A percentile compares a stretch with the other conserved stretches of the same genome.
Conservation (phyloP, 1,140 invertebrate species). For the Magallana angulata region DNA sequence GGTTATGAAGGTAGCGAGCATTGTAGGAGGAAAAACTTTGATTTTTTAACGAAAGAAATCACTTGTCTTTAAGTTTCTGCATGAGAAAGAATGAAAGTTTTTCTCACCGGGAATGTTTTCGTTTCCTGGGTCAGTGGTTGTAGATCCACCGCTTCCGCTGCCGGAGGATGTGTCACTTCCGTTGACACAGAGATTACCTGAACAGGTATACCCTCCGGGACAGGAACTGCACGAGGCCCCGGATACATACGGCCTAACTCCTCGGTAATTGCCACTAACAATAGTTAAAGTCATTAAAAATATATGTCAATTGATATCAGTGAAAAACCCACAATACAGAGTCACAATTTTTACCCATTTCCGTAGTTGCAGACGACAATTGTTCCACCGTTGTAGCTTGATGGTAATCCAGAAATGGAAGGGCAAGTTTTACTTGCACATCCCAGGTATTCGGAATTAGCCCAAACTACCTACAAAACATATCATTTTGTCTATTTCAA, state of each 20-base stretch:
- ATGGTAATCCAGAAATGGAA: neutral
- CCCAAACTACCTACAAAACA: neutral
- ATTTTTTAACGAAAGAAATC: no score
- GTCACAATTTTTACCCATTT: neutral
- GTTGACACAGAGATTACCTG: neutral
- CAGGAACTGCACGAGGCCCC: neutral
- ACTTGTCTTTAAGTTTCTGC: no score
- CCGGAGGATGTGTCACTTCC: neutral
- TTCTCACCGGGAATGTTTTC: neutral
- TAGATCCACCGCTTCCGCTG: neutral
- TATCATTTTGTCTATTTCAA: no score
- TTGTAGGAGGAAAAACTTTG: no score
- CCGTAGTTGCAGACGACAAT: conserved; percentile 19
- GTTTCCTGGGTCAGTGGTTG: neutral
- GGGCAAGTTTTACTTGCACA: neutral
- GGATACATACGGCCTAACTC: neutral
- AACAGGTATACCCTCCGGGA: neutral
- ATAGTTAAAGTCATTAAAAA: neutral
- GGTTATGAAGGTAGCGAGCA: no score
- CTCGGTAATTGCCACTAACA: neutral
- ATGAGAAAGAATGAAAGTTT: no score
- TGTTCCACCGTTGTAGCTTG: neutral
- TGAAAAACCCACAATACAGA: no score
- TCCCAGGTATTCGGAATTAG: neutral
- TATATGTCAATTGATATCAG: no score